These are phyloP conservation scores for Pinctada fucata DNA, from an alignment of 2,888 invertebrate genomes.

Conservation along the genomic window DNA sequence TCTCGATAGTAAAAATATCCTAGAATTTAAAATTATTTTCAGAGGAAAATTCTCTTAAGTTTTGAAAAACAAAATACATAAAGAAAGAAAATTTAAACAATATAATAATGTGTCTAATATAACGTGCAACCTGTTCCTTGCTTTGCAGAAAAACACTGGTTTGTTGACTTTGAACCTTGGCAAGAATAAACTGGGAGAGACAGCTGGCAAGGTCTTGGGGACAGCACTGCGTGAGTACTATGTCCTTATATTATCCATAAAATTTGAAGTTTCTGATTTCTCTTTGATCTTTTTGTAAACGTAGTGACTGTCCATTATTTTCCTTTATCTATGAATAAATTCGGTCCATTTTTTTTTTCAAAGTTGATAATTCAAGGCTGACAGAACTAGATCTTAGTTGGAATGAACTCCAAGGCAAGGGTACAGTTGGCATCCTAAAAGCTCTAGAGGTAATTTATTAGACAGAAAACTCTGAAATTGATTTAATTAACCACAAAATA, in stretches of 20 bases:
- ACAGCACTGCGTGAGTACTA: conserved; percentile 55
- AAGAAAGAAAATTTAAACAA: too few relatives aligned
- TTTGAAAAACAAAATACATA: too few relatives aligned
- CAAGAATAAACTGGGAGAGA: conserved; percentile 57
- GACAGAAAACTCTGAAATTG: not conserved
- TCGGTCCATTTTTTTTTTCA: conserved; percentile 1
- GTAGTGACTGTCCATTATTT: not conserved
- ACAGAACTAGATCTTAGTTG: conserved; percentile 58
- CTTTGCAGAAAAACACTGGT: conserved; percentile 48
- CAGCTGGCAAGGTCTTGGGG: conserved; percentile 56
- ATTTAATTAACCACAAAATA: too few relatives aligned
- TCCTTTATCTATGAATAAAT: not conserved
- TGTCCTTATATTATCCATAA: not conserved
- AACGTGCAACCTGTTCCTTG: too few relatives aligned
- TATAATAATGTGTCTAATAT: too few relatives aligned
- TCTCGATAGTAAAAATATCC: too few relatives aligned
- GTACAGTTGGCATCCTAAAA: conserved; percentile 61
- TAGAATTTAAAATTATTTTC: too few relatives aligned
- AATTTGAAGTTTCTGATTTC: not conserved
- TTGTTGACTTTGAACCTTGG: conserved; percentile 56
- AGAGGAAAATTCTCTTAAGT: too few relatives aligned
- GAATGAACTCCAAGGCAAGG: conserved; percentile 63
- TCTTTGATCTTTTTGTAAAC: not conserved
- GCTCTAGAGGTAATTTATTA: conserved; percentile 55
- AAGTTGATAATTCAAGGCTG: conserved; percentile 50